Conservation (phyloP, 2,113 vertebrate genomes). For the Sylvia atricapilla region DNA sequence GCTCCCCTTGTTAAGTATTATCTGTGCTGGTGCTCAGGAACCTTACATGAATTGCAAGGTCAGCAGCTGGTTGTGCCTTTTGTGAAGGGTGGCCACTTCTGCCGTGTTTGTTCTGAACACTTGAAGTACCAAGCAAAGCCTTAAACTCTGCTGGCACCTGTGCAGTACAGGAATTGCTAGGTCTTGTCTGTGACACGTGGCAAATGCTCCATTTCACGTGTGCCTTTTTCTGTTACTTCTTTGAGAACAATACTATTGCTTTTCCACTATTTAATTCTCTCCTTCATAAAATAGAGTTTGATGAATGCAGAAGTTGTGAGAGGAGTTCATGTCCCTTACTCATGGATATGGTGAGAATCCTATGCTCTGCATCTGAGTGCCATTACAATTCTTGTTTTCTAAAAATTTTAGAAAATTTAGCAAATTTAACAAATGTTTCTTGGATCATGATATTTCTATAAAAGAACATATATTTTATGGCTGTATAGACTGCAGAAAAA, state of each 20-base stretch:
- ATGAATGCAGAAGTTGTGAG: background rate
- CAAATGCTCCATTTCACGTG: rapidly evolving
- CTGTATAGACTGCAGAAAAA: background rate
- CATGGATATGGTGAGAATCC: background rate
- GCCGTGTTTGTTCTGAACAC: background rate
- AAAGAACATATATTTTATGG: background rate
- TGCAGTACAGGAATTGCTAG: background rate
- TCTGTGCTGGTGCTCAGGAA: background rate
- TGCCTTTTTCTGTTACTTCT: background rate
- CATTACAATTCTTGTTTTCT: background rate
- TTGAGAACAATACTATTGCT: background rate
- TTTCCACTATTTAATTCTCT: background rate
- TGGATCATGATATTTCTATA: background rate
- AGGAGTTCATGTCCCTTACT: background rate
- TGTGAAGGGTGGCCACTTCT: background rate
- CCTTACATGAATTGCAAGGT: background rate
- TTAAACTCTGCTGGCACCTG: rapidly evolving
- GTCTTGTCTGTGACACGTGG: background rate
- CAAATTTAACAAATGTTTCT: background rate
- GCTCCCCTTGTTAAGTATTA: background rate
- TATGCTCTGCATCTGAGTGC: background rate
- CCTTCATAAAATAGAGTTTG: background rate
- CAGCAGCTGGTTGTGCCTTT: background rate
- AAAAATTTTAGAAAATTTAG: no score
- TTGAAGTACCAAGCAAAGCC: background rate